Percentiles rank a stretch among this genome's conserved stretches.
phyloP scores from a whole-genome alignment of 2,888 invertebrate genomes.

The Unio pictorum region DNA sequence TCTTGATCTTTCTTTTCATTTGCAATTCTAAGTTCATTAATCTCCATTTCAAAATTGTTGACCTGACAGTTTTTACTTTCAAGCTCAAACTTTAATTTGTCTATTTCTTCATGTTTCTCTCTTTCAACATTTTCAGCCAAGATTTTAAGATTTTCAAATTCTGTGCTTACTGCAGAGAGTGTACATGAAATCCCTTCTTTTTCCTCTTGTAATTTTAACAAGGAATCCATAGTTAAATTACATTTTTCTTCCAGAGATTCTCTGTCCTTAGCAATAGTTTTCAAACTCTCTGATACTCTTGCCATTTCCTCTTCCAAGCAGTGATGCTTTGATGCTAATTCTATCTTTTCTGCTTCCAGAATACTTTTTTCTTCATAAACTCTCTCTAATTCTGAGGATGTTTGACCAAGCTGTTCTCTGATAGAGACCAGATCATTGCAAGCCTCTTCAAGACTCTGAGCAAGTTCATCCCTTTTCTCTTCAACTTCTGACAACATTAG shows the following conservation, averaged over 20 bases:
- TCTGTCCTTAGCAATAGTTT: no score
- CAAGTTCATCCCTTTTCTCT: slow-evolving; percentile 28
- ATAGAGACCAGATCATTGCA: slow-evolving; percentile 23
- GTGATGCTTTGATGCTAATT: no score
- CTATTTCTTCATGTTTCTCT: slow-evolving; percentile 8
- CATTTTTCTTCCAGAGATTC: no score
- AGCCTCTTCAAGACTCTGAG: slow-evolving; percentile 33
- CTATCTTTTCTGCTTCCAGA: no score
- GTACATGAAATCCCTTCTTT: no score
- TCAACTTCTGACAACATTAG: slow-evolving; percentile 9
- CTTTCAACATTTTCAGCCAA: slow-evolving; percentile 3
- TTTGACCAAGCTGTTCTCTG: slow-evolving; percentile 33
- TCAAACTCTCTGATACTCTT: no score
- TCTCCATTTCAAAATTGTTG: slow-evolving; percentile 1
- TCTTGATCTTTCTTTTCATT: slow-evolving; percentile 6
- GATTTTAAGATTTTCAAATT: slow-evolving; percentile 6
- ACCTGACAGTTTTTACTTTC: slow-evolving; percentile 10
- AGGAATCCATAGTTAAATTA: no score
- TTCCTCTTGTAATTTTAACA: no score
- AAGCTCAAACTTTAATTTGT: slow-evolving; percentile 6
- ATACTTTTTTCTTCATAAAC: slow-evolving; percentile 11
- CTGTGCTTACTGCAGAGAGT: background rate
- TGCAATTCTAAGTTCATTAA: slow-evolving; percentile 7
- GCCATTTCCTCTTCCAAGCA: no score
- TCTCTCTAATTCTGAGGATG: slow-evolving; percentile 25